These are phyloP conservation scores for Tupiocoris notatus DNA, from an alignment of 2,888 invertebrate species.

Conservation along the genomic window DNA sequence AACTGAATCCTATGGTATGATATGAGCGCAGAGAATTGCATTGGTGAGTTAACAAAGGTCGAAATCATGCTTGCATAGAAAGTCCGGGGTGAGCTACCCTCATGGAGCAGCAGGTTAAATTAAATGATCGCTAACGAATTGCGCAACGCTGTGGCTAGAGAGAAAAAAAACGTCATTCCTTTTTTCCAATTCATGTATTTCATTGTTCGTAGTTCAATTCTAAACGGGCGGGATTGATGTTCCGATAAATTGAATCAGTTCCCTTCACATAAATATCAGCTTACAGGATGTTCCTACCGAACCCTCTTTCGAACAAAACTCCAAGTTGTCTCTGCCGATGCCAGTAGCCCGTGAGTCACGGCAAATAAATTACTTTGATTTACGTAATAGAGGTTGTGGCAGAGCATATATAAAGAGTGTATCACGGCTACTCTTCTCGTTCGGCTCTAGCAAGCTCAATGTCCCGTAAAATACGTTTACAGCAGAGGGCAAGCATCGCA, in stretches of 20 bases:
- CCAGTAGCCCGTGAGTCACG: conserved; percentile 26
- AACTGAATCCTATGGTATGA: too few species aligned
- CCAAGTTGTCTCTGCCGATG: not conserved
- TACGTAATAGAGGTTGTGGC: conserved; percentile 34
- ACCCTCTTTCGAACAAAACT: not conserved
- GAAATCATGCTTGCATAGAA: too few species aligned
- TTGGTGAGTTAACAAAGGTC: too few species aligned
- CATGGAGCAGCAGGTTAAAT: too few species aligned
- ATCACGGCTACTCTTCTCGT: conserved; percentile 2
- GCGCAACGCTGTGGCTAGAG: too few species aligned
- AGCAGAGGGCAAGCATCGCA: conserved; percentile 12
- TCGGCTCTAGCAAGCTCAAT: conserved; percentile 19
- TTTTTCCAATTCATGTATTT: too few species aligned
- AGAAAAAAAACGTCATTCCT: too few species aligned
- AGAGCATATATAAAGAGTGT: conserved; percentile 40
- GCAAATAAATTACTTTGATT: conserved; percentile 42
- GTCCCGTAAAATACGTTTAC: conserved; percentile 38
- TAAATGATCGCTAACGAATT: too few species aligned
- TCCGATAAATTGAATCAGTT: conserved; percentile 35
- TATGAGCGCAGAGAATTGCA: too few species aligned
- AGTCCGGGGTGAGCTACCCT: too few species aligned
- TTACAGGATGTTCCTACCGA: not conserved
- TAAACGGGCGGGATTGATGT: conserved; percentile 21
- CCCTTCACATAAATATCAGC: conserved; percentile 32
- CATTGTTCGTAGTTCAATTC: not conserved